Evolutionary conservation across 2,113 vertebrate genomes (phyloP).

Genomic region (Oenanthe oenanthe): DNA sequence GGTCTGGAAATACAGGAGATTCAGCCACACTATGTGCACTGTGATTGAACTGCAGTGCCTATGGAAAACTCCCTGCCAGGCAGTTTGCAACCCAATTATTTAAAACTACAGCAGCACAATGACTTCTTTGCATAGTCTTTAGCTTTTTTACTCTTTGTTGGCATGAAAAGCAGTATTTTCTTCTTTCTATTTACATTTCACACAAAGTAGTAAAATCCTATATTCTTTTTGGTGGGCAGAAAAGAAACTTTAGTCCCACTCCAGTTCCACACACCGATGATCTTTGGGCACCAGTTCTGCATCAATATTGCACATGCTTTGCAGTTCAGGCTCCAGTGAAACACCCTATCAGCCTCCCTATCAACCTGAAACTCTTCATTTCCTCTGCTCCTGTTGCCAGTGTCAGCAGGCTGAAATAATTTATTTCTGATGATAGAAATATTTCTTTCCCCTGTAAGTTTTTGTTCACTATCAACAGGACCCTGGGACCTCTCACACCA

Average conservation of each 20-base stretch:
- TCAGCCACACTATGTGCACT: neutral
- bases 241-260: neutral
- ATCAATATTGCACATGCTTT: neutral
- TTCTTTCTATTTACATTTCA: neutral
- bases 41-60: neutral
- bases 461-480: slow-evolving; percentile 32
- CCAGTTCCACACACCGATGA: neutral
- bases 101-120: neutral
- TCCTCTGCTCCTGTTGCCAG: neutral
- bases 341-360: neutral
- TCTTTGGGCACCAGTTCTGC: neutral
- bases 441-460: neutral
- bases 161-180: neutral
- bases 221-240: neutral
- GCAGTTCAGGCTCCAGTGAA: neutral
- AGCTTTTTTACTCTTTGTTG: neutral
- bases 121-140: neutral
- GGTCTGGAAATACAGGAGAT: neutral
- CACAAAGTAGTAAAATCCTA: neutral
- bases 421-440: neutral
- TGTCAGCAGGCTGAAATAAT: neutral
- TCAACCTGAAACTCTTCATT: neutral
- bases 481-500: neutral
- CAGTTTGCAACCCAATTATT: neutral
- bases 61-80: neutral